phyloP scores from a whole-genome alignment of 2,888 invertebrate genomes.

The Aporophyla nigra region DNA sequence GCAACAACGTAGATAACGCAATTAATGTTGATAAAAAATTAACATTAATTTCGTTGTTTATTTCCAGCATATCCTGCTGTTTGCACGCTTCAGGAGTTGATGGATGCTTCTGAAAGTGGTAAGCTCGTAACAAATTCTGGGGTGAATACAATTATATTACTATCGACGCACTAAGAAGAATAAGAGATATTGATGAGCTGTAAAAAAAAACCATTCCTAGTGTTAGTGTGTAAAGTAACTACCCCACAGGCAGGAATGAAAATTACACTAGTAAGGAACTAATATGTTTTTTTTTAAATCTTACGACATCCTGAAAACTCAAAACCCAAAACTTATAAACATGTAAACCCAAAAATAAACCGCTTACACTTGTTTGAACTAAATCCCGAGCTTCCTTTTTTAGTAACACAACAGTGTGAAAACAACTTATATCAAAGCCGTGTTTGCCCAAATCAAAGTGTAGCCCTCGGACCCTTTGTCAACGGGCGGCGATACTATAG shows the following conservation, averaged over 20 bases:
- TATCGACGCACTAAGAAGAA: no score
- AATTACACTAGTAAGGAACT: background rate
- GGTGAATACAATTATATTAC: no score
- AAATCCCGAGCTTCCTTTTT: conserved; percentile 16
- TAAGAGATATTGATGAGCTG: no score
- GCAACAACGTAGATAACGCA: no score
- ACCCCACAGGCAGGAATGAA: background rate
- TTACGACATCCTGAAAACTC: conserved; percentile 19
- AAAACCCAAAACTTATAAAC: conserved; percentile 1
- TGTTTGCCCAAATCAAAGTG: conserved; percentile 59
- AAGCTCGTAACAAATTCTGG: no score
- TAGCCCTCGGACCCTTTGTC: conserved; percentile 39
- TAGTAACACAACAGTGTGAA: conserved; percentile 39
- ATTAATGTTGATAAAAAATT: no score
- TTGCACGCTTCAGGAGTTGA: no score
- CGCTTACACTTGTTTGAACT: conserved; percentile 11
- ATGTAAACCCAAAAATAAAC: conserved; percentile 10
- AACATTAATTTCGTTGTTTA: no score
- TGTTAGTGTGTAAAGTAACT: no score
- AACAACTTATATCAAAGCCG: conserved; percentile 44
- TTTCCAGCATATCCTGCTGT: no score
- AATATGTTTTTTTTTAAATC: background rate
- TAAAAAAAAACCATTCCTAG: no score
- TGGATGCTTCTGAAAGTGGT: no score
- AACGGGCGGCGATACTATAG: conserved; percentile 35